Evolutionary conservation across 2,888 invertebrate genomes (phyloP), one percentile per base, ranked within the genome.

Genomic region (Scrobipalpa atriplicella): DNA sequence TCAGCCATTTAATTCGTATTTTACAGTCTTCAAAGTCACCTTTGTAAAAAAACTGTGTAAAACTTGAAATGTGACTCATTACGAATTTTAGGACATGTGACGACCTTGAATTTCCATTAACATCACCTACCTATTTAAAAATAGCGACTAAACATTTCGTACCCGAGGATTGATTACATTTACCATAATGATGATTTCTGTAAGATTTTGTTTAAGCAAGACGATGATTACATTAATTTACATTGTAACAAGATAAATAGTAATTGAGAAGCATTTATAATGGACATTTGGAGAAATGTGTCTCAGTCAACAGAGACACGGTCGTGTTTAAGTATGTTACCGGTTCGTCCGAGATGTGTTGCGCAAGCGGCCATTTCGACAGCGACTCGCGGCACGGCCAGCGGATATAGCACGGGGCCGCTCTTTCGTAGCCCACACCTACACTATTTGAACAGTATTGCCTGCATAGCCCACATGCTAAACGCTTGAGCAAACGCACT

Each of bases 371-470:
- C 78, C 77, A 85, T 92, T 91, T 87, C 92, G 79, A 88, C 87
- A 90, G 80, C 80, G 79, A 76, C 78, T 80, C 74, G 69, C 79
- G 76, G n/a, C 6, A 7, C 47, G 47, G 75, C 78, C 79, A 75
- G 75, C 79, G 82, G 89, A 92, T 90, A 91, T 89, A 81, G 91
- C 88, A 90, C 91, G 88, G 91, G 91, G 91, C 85, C 91, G 83
- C 76, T 87, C 84, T 85, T 87, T 87, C 86, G 81, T 78, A 79
- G 86, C 79, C 82, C 82, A 87, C 89, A 82, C 89, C 89, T 81
- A 88, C 85, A 80, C 83, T 81, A 73, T 88, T 88, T 85, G 84
- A 85, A 87, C 86, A 87, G 78, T 78, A 78, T 75, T 78, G 81
- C 80, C 79, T 80, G 82, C 78, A 79, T 73, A 83, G 72, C 72